Base-by-base conservation (phyloP, 2,888 invertebrate species). In the Podabrus alpinus region DNA sequence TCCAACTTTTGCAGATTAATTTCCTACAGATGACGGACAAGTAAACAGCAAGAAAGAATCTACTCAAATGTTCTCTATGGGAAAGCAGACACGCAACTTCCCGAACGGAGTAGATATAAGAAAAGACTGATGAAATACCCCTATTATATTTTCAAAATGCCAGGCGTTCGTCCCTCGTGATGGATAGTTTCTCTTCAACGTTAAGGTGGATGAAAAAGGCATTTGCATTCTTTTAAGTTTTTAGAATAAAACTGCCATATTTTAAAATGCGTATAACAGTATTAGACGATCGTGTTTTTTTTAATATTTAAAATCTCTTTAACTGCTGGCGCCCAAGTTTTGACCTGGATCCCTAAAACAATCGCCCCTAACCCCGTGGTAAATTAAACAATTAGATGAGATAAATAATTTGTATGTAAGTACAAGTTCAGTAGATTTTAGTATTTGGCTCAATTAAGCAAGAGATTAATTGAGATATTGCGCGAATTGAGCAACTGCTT, bases 1-100 rank as follows among this genome's bases (percentile, higher is more conserved):
- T 72, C n/a, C 62, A 61, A 64, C 67, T 68, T 67, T 67, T 45
- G 72, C 68, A 67, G 68, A 72, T 72, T 72, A 72, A 72, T 72
- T 72, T 72, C 61, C 72, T 29, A 29, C 68, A 72, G 68, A 72
- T 71, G 71, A 66, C 71, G 66, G 71, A 66, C 71, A 71, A 71
- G 71, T 60, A 66, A 71, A 70, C 70, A 71, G 71, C 29, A 60
- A 59, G 66, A 71, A 71, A 71, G 66, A 71, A 71, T 59, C 45
- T 45, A 45, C 45, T 45, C 45, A n/a, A 45, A 45, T 3, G 45
- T n/a, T 45, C 45, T 45, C 45, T 45, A 45, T 45, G n/a, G 45
- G n/a, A 45, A 45, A 45, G 45, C 45, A 45, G 45, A 45, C 45
- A 45, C n/a, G 45, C 45, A 45, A 64, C 21, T 64, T 64, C 5